Conservation (phyloP, 2,797 vertebrate genomes). For the Urophycis tenuis region DNA sequence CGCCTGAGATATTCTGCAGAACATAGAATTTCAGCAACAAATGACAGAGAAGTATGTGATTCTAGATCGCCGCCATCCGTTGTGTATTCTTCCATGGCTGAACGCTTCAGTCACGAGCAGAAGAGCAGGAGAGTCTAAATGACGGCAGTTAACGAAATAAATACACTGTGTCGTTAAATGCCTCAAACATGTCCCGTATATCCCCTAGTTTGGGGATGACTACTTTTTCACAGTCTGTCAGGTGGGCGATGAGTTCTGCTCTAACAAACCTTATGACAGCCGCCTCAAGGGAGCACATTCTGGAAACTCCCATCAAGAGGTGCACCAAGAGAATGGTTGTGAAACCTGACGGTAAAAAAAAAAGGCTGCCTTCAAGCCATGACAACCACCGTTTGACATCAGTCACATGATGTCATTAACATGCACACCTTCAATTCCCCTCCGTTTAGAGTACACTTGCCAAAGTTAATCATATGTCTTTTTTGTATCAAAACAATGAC, state of each 20-base stretch:
- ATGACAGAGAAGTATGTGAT: background rate
- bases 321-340: constrained; percentile 20
- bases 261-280: constrained; percentile 25
- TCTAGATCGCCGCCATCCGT: background rate
- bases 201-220: background rate
- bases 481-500: background rate
- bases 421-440: constrained; percentile 13
- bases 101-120: background rate
- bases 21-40: background rate
- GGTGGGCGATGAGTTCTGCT: constrained; percentile 15
- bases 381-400: background rate
- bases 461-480: background rate
- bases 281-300: constrained; percentile 19
- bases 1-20: no score
- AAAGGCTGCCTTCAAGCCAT: constrained; percentile 13
- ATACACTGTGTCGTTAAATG: background rate
- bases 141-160: background rate
- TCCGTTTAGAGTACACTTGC: constrained; percentile 19
- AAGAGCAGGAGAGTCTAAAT: background rate
- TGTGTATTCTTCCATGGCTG: background rate
- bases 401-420: constrained; percentile 14
- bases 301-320: constrained; percentile 18
- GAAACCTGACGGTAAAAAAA: constrained; percentile 25
- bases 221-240: constrained; percentile 1
- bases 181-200: background rate